Evolutionary conservation across 64 coral and sea anemone species (phyloP).

Genomic region (Dendrophyllia cribrosa): DNA sequence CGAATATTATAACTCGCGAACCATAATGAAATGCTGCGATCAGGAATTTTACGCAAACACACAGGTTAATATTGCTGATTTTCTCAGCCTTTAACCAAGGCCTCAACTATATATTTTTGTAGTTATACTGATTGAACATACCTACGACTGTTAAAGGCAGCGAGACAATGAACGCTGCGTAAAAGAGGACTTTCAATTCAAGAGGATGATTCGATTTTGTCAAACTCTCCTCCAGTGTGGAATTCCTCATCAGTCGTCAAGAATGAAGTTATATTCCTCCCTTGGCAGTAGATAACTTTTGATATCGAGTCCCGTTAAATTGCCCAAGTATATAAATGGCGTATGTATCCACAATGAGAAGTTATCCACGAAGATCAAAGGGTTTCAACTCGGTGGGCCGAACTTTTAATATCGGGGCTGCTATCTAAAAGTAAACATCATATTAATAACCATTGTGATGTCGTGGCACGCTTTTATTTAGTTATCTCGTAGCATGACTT

Average conservation of each 20-base stretch:
- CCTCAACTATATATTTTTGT: background rate
- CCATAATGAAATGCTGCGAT: no score
- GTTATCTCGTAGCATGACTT: background rate
- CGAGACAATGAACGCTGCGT: conserved; percentile 69
- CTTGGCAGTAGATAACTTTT: background rate
- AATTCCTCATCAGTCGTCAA: conserved; percentile 7
- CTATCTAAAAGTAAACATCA: background rate
- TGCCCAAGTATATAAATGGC: background rate
- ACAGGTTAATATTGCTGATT: no score
- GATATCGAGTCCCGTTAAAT: background rate
- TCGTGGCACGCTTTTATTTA: background rate
- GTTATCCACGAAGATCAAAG: background rate
- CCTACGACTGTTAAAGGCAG: conserved; percentile 80
- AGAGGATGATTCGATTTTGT: conserved; percentile 43
- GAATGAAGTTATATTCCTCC: background rate
- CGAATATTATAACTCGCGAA: no score
- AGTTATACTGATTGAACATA: conserved; percentile 20
- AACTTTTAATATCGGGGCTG: conserved; percentile 22
- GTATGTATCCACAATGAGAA: background rate
- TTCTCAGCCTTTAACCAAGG: no score
- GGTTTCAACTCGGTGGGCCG: background rate
- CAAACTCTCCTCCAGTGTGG: background rate
- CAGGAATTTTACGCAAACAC: no score
- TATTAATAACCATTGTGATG: background rate
- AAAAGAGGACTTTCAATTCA: conserved; percentile 77